Conservation (phyloP, 2,888 invertebrate species). For the Asteroscopus sphinx region DNA sequence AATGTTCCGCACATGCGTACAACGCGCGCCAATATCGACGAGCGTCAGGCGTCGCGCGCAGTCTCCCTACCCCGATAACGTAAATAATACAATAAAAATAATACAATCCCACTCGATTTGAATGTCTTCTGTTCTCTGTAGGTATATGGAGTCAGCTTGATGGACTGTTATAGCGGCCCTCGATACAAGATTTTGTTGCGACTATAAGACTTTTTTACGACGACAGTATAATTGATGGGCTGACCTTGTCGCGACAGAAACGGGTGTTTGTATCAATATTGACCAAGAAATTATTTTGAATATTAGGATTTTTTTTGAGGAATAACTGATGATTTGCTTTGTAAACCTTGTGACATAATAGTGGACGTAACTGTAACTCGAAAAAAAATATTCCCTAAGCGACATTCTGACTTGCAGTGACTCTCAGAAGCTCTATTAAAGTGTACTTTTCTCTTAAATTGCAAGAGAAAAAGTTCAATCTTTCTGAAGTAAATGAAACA, state of each 20-base stretch:
- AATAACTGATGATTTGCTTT: neutral
- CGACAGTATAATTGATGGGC: constrained; percentile 65
- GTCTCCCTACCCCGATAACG: constrained; percentile 75
- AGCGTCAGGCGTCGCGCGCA: constrained; percentile 73
- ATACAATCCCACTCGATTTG: constrained; percentile 80
- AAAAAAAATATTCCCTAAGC: neutral
- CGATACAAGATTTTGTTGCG: constrained; percentile 60
- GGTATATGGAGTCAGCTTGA: constrained; percentile 57
- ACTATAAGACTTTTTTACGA: constrained; percentile 65
- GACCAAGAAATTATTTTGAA: constrained; percentile 44
- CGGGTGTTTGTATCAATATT: constrained; percentile 63
- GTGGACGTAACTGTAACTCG: no score
- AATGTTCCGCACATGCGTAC: constrained; percentile 85
- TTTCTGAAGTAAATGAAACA: no score
- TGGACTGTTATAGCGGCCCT: constrained; percentile 63
- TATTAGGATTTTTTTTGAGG: constrained; percentile 12
- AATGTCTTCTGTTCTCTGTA: constrained; percentile 71
- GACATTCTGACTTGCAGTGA: no score
- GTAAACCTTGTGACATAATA: neutral
- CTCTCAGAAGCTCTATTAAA: no score
- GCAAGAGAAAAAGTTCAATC: no score
- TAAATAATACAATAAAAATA: constrained; percentile 88
- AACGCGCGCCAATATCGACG: constrained; percentile 75
- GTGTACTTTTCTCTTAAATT: no score
- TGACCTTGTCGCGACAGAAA: constrained; percentile 58